Base-by-base conservation (phyloP, 1,140 invertebrate species). In the Nomia melanderi region DNA sequence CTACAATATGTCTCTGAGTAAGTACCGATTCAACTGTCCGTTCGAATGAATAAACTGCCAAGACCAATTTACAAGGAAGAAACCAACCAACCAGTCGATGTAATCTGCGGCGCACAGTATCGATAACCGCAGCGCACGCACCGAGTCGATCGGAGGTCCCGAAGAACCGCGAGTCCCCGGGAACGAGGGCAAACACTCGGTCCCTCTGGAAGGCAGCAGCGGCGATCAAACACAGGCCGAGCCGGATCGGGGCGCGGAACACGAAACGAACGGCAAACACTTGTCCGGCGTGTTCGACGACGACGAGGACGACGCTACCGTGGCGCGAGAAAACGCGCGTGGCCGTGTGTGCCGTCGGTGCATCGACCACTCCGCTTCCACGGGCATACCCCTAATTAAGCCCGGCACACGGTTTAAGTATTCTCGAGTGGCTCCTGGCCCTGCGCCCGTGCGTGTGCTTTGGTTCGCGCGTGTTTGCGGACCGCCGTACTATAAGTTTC, bases 141-240 rank as follows among this genome's bases (percentile, higher is more conserved):
- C 33, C 14, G 14, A 44, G 41, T 17, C 14, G 20, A 17, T 4
- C 41, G 41, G 5, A 17, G 39, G 41, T 44, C 41, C 41, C 1
- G 41, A 17, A 17, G 14, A 44, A 17, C 20, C 41, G 41, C 14
- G 14, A 75, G 59, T 70, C 29, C 73, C 57, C 23, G 14, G 57
- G 59, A 85, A 79, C 69, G 83, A 83, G 82, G 66, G 83, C 82
- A 84, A 84, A 84, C 83, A 84, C 74, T 81, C 41, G 14, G 20
- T 7, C 41, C 11, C 41, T 63, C 41, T 41, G 47, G 78, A 78
- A 65, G 39, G 60, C 36, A 44, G 36, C 33, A 70, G 54, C 31
- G 25, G n/a, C 56, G 54, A 64, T 65, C 62, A 41, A 41, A 65
- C n/a, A 54, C 23, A 14, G 33, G 11, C 11, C 54, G 47, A 8